Evolutionary conservation across 2,113 vertebrate genomes (phyloP), one percentile per base, ranked within the genome.

Genomic region (Saguinus midas): DNA sequence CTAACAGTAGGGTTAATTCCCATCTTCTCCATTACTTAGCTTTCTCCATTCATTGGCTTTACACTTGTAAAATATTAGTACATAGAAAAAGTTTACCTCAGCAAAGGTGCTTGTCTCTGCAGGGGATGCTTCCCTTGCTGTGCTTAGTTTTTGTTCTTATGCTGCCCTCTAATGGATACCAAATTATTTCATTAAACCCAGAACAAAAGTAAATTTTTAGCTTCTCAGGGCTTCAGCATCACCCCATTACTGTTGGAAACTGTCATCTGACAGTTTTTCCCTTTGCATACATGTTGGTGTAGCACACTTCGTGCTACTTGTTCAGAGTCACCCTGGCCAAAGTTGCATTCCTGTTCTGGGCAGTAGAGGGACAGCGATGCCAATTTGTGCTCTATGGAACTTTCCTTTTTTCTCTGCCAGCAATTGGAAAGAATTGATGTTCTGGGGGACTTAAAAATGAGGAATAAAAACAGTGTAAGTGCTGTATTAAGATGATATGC

Each of bases 401-500:
- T 97, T 97, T 72, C 43, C 35, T 43, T 80, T 86, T 43, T 66
- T 21, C 68, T 92, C 29, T n/a, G 73, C 92, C 73, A 93, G 94
- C 90, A 55, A 89, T 45, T 13, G 43, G 86, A 92, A 97, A 96
- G 95, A 98, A 97, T 96, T 96, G 98, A 98, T 97, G 93, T 97
- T 96, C 96, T 78, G 57, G 58, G 86, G 87, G 66, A 97, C 97
- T 98, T 97, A 95, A 97, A 98, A 98, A 98, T 96, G 99, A 99
- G 98, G 98, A 99, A 98, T 99, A 99, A 98, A 98, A 98, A 97
- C 97, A 96, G 85, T 95, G 96, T 98, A 96, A 93, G 96, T 94
- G 96, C 98, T 99, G 98, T 98, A 99, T 99, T 99, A 99, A 99
- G 99, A 98, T 98, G 99, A 99, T 99, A 99, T 98, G 98, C 99